Conservation (phyloP, 1,140 invertebrate species). For the Plutomurus gul region DNA sequence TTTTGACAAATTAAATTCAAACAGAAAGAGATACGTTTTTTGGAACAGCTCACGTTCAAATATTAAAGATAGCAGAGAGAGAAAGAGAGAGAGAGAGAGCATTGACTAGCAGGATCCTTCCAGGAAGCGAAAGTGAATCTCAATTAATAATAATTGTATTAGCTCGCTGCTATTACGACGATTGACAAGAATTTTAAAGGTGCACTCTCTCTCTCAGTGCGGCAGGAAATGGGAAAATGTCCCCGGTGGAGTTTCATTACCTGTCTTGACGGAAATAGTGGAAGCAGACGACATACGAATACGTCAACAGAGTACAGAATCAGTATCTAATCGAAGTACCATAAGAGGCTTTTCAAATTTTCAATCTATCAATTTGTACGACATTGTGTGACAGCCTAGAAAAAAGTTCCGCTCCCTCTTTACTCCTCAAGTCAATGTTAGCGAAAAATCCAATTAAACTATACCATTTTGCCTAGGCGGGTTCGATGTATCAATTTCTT, state of each 20-base stretch:
- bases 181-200: not conserved
- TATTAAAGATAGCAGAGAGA: not conserved
- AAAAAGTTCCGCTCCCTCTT: too few relatives aligned
- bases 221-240: not conserved
- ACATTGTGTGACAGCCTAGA: not conserved
- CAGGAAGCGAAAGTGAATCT: too few relatives aligned
- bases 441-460: too few relatives aligned
- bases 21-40: too few relatives aligned
- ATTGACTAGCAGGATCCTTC: too few relatives aligned
- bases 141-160: not conserved
- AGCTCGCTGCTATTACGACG: not conserved
- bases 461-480: too few relatives aligned
- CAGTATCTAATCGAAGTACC: not conserved
- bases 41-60: too few relatives aligned
- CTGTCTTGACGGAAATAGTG: not conserved
- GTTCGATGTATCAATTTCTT: too few relatives aligned
- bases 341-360: constrained; percentile 9
- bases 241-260: not conserved
- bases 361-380: constrained; percentile 22
- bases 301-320: not conserved
- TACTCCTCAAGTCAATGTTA: too few relatives aligned
- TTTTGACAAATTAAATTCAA: too few relatives aligned
- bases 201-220: too few relatives aligned
- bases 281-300: not conserved
- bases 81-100: not conserved